phyloP scores from a whole-genome alignment of 2,797 vertebrate genomes.

The Sphenopsis melanotis region DNA sequence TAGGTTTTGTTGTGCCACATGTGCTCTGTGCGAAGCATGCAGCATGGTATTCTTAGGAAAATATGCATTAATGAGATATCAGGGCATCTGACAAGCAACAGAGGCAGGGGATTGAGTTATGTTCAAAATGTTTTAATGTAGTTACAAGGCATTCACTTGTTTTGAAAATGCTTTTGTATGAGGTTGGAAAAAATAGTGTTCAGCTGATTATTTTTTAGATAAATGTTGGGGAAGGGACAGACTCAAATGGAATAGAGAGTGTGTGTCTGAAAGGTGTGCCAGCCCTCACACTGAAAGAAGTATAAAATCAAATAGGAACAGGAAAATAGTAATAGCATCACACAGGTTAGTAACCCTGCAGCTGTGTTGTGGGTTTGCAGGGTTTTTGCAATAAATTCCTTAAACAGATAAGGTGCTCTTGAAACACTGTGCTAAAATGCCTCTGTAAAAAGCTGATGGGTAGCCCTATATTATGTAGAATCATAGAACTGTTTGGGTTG shows the following conservation, averaged over 20 bases:
- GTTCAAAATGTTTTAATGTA: not conserved
- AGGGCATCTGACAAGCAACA: not conserved
- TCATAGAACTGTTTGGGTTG: not conserved
- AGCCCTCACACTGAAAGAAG: not conserved
- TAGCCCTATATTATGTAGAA: not conserved
- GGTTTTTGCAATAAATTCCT: not conserved
- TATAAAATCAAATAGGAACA: not conserved
- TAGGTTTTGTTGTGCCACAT: not conserved
- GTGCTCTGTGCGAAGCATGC: not conserved
- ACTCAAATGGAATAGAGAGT: not conserved
- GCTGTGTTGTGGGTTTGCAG: accelerated
- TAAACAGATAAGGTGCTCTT: not conserved
- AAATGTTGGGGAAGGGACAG: not conserved
- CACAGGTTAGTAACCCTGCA: not conserved
- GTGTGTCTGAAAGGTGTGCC: not conserved
- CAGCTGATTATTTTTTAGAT: not conserved
- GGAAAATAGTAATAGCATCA: not conserved
- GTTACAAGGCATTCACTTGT: not conserved
- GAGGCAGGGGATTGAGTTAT: not conserved
- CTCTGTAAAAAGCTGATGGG: not conserved
- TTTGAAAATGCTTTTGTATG: not conserved
- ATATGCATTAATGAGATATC: not conserved
- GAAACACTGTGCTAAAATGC: not conserved
- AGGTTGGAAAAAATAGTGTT: not conserved
- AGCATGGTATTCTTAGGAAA: not conserved